Base-by-base conservation (phyloP, 2,113 vertebrate species). In the Melospiza melodia region DNA sequence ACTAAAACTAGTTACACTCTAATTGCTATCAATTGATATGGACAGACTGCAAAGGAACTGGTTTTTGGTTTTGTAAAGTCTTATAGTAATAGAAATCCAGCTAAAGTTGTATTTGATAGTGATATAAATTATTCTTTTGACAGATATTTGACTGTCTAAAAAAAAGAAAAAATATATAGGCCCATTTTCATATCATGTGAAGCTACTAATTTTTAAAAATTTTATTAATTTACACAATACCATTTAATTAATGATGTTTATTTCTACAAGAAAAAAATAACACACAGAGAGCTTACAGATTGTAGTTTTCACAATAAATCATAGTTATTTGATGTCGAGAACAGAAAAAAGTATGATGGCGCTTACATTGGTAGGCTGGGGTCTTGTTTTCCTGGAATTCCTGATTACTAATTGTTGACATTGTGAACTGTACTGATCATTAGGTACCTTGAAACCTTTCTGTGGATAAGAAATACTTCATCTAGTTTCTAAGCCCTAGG, bases 271-370 rank as follows among this genome's bases (percentile, higher is more conserved):
- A 13, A 24, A 58, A 55, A 37, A 51, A 2, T 49, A 31, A 52
- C 14, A 43, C 5, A 23, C 1, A n/a, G 12, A 46, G 9, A 44
- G 2, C 5, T 11, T 66, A 19, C 5, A 13, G 2, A 2, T 46
- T 55, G 10, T 23, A 49, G 19, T 28, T 80, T 33, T 54, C 21
- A 39, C 6, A 46, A 35, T 31, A 68, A 44, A 33, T 54, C 4
- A 35, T 13, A n/a, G 14, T 21, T 48, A 43, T 15, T 43, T 33
- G 35, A 27, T 44, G 14, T 18, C 19, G 31, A 74, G 16, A 46
- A 52, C 2, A 59, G 11, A 73, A 62, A 81, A 27, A 1, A 14
- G 33, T 58, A 11, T 51, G 22, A 41, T 28, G 2, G 3, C 37
- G 19, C 3, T 39, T 61, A 14, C 25, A 22, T 3, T 43, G 2